Evolutionary conservation across 2,113 vertebrate genomes (phyloP), one percentile per base, ranked within the genome.

Genomic region (Ceyx margarethae): DNA sequence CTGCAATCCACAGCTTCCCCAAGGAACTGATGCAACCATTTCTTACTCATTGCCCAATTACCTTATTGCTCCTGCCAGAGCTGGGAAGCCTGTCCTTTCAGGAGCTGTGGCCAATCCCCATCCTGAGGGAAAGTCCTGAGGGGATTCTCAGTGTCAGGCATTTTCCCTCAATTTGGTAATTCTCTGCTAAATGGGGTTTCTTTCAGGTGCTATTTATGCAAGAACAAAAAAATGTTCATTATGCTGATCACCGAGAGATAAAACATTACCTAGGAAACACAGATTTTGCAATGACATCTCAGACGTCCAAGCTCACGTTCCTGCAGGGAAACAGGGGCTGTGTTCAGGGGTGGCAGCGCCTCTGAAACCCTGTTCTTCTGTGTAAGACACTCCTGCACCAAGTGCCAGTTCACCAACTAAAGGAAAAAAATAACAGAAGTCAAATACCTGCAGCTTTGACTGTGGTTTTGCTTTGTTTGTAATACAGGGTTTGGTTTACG

Each of bases 231-330:
- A 84, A 53, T 15, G 35, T 79, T 95, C 79, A 53, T 95, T 87
- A 60, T 78, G 87, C 81, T 74, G 72, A 89, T 85, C 48, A 58
- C 72, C 57, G 71, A 82, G 86, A 82, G 94, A 86, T 28, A 43
- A 81, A 90, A 57, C 50, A 90, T 74, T 91, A 48, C 94, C 87
- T 62, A 76, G 94, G 93, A 93, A 94, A 94, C 65, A 40, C 6
- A 48, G 56, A 23, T 48, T 69, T 58, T 57, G 69, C 56, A 50
- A 25, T 71, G 68, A 58, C 79, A 40, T 43, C 21, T 62, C 81
- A 50, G 85, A 40, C 2, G 2, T 8, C 45, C 37, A 5, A 4
- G 26, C 80, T 84, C 50, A n/a, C 1, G 1, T 56, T 80, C 56
- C 51, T 45, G 48, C 43, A 8, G 56, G 51, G 48, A 11, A 46